These are phyloP conservation scores for Drosophila dives DNA, from an alignment of 2,888 invertebrate genomes.

Conservation along the genomic window DNA sequence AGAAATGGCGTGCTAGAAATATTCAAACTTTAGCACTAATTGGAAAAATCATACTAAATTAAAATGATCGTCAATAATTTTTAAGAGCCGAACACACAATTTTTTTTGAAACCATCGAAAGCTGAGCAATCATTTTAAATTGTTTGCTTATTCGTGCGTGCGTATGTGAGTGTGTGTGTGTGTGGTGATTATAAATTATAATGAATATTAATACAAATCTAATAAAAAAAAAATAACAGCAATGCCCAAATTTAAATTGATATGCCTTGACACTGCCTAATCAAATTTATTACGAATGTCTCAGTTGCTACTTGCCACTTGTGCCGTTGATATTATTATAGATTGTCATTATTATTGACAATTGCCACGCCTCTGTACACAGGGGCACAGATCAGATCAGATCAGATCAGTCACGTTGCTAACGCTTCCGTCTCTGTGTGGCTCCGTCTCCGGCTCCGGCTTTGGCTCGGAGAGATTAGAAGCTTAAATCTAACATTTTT, in stretches of 20 bases:
- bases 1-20: slow-evolving; percentile 13
- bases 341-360: slow-evolving; percentile 50
- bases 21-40: slow-evolving; percentile 64
- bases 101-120: slow-evolving; percentile 28
- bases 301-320: slow-evolving; percentile 21
- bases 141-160: slow-evolving; percentile 7
- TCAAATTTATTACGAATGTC: slow-evolving; percentile 42
- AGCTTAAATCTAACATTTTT: slow-evolving; percentile 15
- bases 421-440: background rate
- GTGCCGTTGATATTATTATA: slow-evolving; percentile 10
- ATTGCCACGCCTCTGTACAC: slow-evolving; percentile 32
- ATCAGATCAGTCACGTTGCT: slow-evolving; percentile 24
- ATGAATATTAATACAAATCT: slow-evolving; percentile 50
- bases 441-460: no score
- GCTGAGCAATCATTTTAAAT: slow-evolving; percentile 29
- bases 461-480: slow-evolving; percentile 5
- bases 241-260: slow-evolving; percentile 36
- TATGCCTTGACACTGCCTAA: slow-evolving; percentile 61
- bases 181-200: slow-evolving; percentile 46
- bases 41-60: slow-evolving; percentile 72
- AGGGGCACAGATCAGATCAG: no score
- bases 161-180: slow-evolving; percentile 6
- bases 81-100: slow-evolving; percentile 39
- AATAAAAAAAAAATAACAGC: slow-evolving; percentile 39
- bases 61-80: slow-evolving; percentile 58